Percentiles rank a stretch among this genome's conserved stretches.
Evolutionary conservation across 2,797 vertebrate genomes (phyloP).

Genomic region (Acomys russatus): DNA sequence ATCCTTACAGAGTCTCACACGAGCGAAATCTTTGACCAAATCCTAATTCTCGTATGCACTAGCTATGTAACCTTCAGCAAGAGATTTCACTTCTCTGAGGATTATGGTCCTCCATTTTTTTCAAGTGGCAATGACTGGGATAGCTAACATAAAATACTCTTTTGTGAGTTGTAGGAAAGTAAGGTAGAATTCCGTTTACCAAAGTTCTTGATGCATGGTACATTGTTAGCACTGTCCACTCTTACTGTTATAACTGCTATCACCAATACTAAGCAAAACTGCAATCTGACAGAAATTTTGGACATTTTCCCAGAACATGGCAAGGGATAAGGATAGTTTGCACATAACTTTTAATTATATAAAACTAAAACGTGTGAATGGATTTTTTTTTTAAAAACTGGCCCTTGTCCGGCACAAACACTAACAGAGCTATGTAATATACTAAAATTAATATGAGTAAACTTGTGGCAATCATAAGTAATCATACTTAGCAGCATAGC

Average conservation of each 20-base stretch:
- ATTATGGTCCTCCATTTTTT: neutral
- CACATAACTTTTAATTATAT: conserved; percentile 66
- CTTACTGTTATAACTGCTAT: conserved; percentile 62
- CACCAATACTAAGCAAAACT: conserved; percentile 75
- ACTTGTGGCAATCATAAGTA: conserved; percentile 27
- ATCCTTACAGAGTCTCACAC: conserved; percentile 40
- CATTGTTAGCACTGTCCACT: neutral
- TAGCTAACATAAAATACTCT: neutral
- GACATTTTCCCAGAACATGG: conserved; percentile 58
- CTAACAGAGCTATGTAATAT: neutral
- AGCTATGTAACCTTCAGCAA: conserved; percentile 42
- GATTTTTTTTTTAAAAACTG: conserved; percentile 60
- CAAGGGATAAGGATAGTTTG: conserved; percentile 64
- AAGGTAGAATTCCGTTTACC: neutral
- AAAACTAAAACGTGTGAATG: conserved; percentile 61
- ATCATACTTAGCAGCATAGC: conserved; percentile 26
- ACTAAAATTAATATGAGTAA: conserved; percentile 45
- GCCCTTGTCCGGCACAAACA: conserved; percentile 38
- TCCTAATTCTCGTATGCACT: neutral
- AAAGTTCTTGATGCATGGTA: neutral
- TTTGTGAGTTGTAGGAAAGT: neutral
- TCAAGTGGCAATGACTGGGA: neutral
- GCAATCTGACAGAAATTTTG: conserved; percentile 72
- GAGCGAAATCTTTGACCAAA: conserved; percentile 54
- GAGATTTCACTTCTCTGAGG: conserved; percentile 51